Evolutionary conservation across 92 coral and sea anemone species (phyloP), one percentile per base, ranked within the genome.

Genomic region (Porites lobata): DNA sequence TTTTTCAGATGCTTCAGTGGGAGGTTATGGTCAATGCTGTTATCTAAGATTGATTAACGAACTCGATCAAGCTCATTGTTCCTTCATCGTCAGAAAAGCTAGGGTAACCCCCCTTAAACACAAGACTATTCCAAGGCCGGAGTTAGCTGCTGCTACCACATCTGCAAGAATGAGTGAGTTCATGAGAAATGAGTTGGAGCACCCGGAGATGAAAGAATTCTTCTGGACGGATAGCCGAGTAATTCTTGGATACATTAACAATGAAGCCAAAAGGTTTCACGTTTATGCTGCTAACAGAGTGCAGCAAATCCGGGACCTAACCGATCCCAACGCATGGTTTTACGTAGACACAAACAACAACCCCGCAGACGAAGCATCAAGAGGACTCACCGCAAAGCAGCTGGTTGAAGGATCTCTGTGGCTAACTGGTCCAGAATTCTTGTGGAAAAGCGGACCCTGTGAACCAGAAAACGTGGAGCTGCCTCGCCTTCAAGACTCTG

Each of bases 1-100:
- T 38, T 61, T 54, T 22, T 56, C 80, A 76, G 69, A 58, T 2
- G 57, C 57, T 53, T 53, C 57, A 2, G 62, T 53, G 57, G 57
- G 2, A 11, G 57, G 3, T 53, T 53, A 53, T 53, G 57, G 57
- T 1, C 57, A 53, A 53, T 53, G 57, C 57, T 79, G 72, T 54
- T 61, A 79, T 79, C 18, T 22, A 8, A 58, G 84, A 79, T 14
- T 79, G 71, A 64, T 79, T 64, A 76, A 76, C 80, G 66, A 76
- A 76, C 65, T 15, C 32, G 57, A 38, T 53, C 77, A 72, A 72
- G 57, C 2, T 53, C 57, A 75, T 75, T 75, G 80, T 47, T 78
- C 70, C 32, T 78, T 78, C 64, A 43, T 78, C 21, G 70, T 78
- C 6, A 22, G 82, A 56, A 78, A 78, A 58, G 82, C 53, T 3